Conservation (phyloP, 2,888 invertebrate genomes). For the Parnassius apollo region DNA sequence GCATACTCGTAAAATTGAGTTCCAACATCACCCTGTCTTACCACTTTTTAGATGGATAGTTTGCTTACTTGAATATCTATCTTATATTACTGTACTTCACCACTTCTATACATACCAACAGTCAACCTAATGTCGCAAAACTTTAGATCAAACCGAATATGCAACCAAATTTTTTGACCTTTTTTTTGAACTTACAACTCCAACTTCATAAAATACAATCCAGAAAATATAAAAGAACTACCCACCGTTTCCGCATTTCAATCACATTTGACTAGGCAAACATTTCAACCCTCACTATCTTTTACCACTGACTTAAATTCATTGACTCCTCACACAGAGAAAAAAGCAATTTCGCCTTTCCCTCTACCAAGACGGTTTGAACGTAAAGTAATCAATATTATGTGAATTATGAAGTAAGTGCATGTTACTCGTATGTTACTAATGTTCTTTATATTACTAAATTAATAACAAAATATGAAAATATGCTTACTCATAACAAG, state of each 20-base stretch:
- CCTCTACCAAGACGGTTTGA: constrained; percentile 53
- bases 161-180: not conserved
- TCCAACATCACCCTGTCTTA: too few relatives aligned
- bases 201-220: constrained; percentile 42
- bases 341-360: constrained; percentile 73
- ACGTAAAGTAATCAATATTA: constrained; percentile 79
- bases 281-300: constrained; percentile 70
- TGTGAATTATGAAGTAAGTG: constrained; percentile 54
- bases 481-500: too few relatives aligned
- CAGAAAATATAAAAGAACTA: constrained; percentile 47
- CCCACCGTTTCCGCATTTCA: constrained; percentile 61
- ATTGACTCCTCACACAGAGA: constrained; percentile 68
- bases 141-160: not conserved
- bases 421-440: too few relatives aligned
- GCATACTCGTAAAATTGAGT: too few relatives aligned
- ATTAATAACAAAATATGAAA: too few relatives aligned
- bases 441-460: too few relatives aligned
- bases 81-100: too few relatives aligned
- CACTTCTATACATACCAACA: too few relatives aligned
- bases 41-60: too few relatives aligned
- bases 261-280: constrained; percentile 79
- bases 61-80: too few relatives aligned
- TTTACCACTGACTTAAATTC: constrained; percentile 58
- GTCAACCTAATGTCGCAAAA: too few relatives aligned
- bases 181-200: not conserved